Evolutionary conservation across 2,888 invertebrate species (phyloP), one percentile per base, ranked within the genome.

Genomic region (Synanthedon vespiformis): DNA sequence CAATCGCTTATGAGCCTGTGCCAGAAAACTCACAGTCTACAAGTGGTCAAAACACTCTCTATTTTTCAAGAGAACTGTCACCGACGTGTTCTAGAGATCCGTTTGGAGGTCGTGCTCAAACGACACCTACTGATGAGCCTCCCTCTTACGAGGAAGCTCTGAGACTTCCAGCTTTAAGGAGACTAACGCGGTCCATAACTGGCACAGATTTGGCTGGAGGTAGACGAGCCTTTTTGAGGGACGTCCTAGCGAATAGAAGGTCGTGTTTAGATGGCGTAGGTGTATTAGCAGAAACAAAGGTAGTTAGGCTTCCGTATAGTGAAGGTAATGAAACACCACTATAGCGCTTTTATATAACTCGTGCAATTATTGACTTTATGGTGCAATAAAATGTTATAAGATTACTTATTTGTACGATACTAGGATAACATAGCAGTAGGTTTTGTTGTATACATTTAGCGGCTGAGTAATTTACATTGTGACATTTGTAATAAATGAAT

Each of bases 131-230:
- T 22, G 88, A 89, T 54, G 88, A 89, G 55, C 88, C 92, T 0
- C 92, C 92, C 2, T 82, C 90, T 27, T 92, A 91, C 61, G 92
- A 91, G 67, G 91, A 92, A 62, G 92, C 92, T 0, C 74, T 92
- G 40, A 89, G 88, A 63, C 81, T 90, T 57, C 90, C 91, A 14
- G 89, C 89, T 1, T 68, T 90, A 12, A 83, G 89, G 44, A 85
- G 88, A 59, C 72, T 91, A 49, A 88, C 90, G 4, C 80, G 90
- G 58, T 91, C 91, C 2, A 85, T 90, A 51, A 90, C 90, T 1
- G 91, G 90, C 27, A 89, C 89, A 48, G 88, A 88, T 58, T 68
- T 88, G 53, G 84, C 79, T n/a, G 85, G 86, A 40, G 72, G 85
- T n/a, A 78, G 88, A 52, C 72, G 85, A 60, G 87, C 85, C 11